Conservation (phyloP, 2,888 invertebrate species). For the Synergus umbraculus region DNA sequence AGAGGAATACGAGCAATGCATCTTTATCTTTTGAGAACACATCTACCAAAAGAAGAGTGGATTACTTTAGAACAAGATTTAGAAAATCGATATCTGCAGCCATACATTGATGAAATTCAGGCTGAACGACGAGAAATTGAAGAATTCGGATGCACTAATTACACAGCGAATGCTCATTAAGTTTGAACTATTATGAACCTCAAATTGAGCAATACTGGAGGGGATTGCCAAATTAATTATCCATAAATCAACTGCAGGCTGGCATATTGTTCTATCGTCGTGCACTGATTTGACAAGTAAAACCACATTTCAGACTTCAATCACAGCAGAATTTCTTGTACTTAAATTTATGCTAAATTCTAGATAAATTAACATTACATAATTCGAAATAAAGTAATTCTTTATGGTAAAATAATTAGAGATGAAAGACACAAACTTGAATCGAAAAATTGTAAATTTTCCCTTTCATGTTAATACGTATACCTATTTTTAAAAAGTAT, state of each 20-base stretch:
- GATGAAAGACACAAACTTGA: too few relatives aligned
- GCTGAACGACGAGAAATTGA: constrained; percentile 55
- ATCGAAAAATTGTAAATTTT: background rate
- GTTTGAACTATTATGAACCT: background rate
- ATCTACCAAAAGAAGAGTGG: constrained; percentile 59
- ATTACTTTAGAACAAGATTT: constrained; percentile 59
- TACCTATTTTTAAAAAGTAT: too few relatives aligned
- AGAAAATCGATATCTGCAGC: constrained; percentile 54
- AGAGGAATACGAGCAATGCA: constrained; percentile 58
- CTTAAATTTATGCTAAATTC: background rate
- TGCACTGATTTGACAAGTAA: background rate
- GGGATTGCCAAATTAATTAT: background rate
- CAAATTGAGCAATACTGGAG: background rate
- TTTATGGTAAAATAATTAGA: too few relatives aligned
- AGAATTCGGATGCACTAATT: constrained; percentile 50
- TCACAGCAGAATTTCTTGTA: background rate
- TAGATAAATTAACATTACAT: too few relatives aligned
- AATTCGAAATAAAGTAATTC: background rate
- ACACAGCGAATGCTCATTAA: background rate
- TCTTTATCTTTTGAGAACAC: constrained; percentile 47
- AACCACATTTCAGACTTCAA: background rate
- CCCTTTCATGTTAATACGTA: background rate
- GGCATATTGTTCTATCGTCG: background rate
- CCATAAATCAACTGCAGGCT: background rate
- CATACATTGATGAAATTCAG: constrained; percentile 53